Evolutionary conservation across 2,888 invertebrate species (phyloP).

Genomic region (Lycaena phlaeas): DNA sequence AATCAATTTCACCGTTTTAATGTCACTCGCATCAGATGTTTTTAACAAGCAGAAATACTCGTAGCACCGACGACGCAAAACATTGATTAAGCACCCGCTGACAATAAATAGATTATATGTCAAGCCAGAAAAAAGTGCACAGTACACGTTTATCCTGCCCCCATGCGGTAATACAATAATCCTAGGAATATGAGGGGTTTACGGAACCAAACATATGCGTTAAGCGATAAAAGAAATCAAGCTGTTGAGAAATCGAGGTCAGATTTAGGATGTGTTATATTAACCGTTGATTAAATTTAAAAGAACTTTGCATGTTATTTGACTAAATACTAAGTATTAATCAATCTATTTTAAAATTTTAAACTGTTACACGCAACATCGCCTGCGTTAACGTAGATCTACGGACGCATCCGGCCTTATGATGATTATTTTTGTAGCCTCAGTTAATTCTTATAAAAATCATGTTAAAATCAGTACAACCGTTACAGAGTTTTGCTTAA

Average conservation of each 20-base stretch:
- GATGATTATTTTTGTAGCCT: no score
- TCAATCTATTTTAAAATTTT: no score
- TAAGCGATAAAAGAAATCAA: slow-evolving; percentile 51
- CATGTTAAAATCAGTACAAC: no score
- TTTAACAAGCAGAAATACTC: slow-evolving; percentile 51
- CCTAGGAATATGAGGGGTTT: slow-evolving; percentile 63
- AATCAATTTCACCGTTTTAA: neutral
- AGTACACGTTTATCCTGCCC: slow-evolving; percentile 46
- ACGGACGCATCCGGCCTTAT: no score
- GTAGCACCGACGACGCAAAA: slow-evolving; percentile 53
- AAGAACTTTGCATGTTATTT: no score
- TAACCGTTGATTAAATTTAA: slow-evolving; percentile 8
- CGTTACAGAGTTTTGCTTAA: no score
- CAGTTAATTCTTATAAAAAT: no score
- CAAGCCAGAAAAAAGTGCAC: slow-evolving; percentile 59
- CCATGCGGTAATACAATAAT: slow-evolving; percentile 64
- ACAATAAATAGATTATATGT: slow-evolving; percentile 61
- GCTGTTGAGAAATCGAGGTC: slow-evolving; percentile 36
- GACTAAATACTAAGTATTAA: no score
- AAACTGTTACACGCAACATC: no score
- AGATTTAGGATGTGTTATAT: slow-evolving; percentile 33
- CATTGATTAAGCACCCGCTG: slow-evolving; percentile 56
- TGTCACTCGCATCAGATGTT: slow-evolving; percentile 20
- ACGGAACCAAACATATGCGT: slow-evolving; percentile 61
- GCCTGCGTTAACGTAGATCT: no score